phyloP scores from a whole-genome alignment of 2,797 vertebrate genomes.

The Orientallactaga sibirica region DNA sequence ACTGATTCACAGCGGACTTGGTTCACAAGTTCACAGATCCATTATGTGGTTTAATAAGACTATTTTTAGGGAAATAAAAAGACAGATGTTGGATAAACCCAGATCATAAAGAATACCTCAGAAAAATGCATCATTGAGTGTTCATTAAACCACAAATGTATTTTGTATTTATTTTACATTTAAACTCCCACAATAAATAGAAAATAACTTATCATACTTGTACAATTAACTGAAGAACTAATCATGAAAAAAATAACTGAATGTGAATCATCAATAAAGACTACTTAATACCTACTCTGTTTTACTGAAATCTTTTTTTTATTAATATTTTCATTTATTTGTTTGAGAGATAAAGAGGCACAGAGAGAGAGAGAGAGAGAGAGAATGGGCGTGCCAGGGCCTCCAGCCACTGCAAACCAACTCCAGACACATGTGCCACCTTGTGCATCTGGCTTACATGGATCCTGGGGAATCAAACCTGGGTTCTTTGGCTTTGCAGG shows the following conservation, averaged over 20 bases:
- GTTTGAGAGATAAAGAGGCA: too few species aligned
- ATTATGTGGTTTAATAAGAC: slow-evolving; percentile 90
- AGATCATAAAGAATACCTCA: slow-evolving; percentile 79
- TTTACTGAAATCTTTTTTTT: slow-evolving; percentile 48
- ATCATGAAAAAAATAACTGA: slow-evolving; percentile 67
- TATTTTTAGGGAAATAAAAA: slow-evolving; percentile 89
- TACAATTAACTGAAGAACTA: slow-evolving; percentile 75
- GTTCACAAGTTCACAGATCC: slow-evolving; percentile 76
- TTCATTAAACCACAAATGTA: slow-evolving; percentile 84
- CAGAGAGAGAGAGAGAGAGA: too few species aligned
- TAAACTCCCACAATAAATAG: slow-evolving; percentile 81
- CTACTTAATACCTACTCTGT: slow-evolving; percentile 65
- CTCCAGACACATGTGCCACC: too few species aligned
- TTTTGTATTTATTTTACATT: slow-evolving; percentile 87
- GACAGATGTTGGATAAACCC: slow-evolving; percentile 78
- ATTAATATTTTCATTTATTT: too few species aligned
- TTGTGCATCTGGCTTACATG: too few species aligned
- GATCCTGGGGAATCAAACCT: too few species aligned
- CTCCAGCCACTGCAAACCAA: too few species aligned
- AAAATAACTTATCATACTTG: slow-evolving; percentile 79
- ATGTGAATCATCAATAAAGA: slow-evolving; percentile 79
- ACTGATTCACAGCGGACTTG: slow-evolving; percentile 80
- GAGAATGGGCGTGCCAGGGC: too few species aligned
- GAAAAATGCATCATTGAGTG: slow-evolving; percentile 73
- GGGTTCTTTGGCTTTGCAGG: too few species aligned